Percentiles rank a stretch among this genome's conserved stretches.
phyloP scores from a whole-genome alignment of 1,140 invertebrate genomes.

The Trachymyrmex septentrionalis region DNA sequence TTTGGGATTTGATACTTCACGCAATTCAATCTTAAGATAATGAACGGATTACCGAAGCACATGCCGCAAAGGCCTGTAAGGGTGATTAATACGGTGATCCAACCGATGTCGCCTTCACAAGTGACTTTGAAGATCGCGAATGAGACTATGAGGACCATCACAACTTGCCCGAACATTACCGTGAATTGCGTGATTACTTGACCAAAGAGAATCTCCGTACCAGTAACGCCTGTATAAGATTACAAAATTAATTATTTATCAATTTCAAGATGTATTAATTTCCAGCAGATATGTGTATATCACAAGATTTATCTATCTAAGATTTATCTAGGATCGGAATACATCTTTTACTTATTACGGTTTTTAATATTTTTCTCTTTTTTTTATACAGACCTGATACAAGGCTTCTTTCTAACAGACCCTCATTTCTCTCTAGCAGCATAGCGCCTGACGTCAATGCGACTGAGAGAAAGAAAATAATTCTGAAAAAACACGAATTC shows the following conservation, averaged over 20 bases:
- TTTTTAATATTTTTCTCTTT: conserved; percentile 4
- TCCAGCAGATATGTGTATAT: background rate
- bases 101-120: conserved; percentile 91
- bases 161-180: conserved; percentile 94
- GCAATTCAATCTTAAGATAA: background rate
- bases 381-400: conserved; percentile 90
- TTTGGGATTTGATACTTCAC: background rate
- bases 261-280: background rate
- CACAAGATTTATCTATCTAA: background rate
- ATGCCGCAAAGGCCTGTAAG: conserved; percentile 96
- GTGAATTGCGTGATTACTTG: conserved; percentile 95
- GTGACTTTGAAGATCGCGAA: conserved; percentile 94
- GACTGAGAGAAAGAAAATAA: conserved; percentile 97
- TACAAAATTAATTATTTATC: background rate
- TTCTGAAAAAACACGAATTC: conserved; percentile 87
- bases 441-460: conserved; percentile 96
- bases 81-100: conserved; percentile 92
- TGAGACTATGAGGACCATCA: conserved; percentile 93
- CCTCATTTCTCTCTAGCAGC: conserved; percentile 96
- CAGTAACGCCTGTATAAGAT: conserved; percentile 78
- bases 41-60: conserved; percentile 91
- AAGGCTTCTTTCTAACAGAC: conserved; percentile 94
- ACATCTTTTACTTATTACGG: background rate
- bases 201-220: conserved; percentile 92
- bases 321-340: conserved; percentile 7